Base-by-base conservation (phyloP, 2,113 vertebrate species). In the Caloenas nicobarica region DNA sequence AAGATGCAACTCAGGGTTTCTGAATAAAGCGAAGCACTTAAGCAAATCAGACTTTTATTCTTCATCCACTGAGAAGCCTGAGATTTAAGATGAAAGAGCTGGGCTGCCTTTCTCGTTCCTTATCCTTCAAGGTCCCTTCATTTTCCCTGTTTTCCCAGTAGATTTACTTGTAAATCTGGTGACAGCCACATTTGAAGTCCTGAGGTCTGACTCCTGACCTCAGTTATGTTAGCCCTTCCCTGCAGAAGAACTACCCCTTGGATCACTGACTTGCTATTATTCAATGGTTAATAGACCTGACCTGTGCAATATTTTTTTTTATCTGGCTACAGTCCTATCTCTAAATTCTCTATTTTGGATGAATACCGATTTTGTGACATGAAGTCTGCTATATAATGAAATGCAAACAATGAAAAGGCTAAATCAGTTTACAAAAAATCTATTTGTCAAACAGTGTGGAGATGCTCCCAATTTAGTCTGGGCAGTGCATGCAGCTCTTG, bases 341-440 rank as follows among this genome's bases (percentile, higher is more conserved):
- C 93, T 97, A 97, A 96, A 97, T 97, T 98, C 97, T 98, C 97
- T 96, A 56, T 98, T 97, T 97, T 98, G 95, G 98, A 97, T 98
- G 97, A 97, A 97, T 97, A 97, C 97, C 93, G 96, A 98, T 98
- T 97, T 97, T 98, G 97, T 98, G 97, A 98, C 97, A 98, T 60
- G 91, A 97, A 95, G 95, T 96, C 96, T 73, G 96, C 95, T 97
- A 96, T 97, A 96, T 97, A 98, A 98, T 98, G 97, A 98, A 98
- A 98, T 97, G 97, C 98, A 98, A 98, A 98, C 97, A 98, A 97
- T 94, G 97, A 98, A 97, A 97, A 97, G 97, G 94, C 96, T 95
- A 97, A 98, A 97, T 97, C 98, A 98, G 98, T 98, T 97, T 97
- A 98, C 97, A 96, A 98, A 98, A 98, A 98, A 97, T 97, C 97